Percentiles rank a stretch among this genome's conserved stretches.
These are phyloP conservation scores for Aplochiton taeniatus DNA, from an alignment of 2,797 vertebrate genomes.

Conservation along the genomic window DNA sequence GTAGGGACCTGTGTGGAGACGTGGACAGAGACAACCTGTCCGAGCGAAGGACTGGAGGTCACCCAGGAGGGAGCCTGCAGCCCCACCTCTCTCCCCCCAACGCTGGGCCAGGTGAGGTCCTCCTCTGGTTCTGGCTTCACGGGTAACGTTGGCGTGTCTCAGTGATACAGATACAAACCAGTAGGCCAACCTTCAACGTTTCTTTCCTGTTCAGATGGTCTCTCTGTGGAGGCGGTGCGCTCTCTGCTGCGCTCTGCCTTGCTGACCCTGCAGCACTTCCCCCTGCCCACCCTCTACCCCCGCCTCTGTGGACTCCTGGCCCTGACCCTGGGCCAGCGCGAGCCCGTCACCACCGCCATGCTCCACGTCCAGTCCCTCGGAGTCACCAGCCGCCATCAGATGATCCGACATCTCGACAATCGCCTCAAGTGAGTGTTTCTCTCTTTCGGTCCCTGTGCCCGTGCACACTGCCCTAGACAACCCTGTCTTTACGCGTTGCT, in stretches of 20 bases:
- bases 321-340: conserved; percentile 74
- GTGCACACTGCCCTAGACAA: not conserved
- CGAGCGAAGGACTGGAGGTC: conserved; percentile 48
- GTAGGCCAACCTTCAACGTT: not conserved
- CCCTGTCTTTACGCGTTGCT: not conserved
- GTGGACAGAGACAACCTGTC: conserved; percentile 33
- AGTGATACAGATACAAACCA: not conserved
- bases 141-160: not conserved
- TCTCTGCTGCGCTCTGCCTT: conserved; percentile 76
- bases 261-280: conserved; percentile 81
- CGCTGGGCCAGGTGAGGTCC: conserved; percentile 56
- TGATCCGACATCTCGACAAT: conserved; percentile 77
- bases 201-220: conserved; percentile 54
- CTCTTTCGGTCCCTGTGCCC: not conserved
- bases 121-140: not conserved
- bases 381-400: conserved; percentile 84
- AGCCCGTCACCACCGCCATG: conserved; percentile 81
- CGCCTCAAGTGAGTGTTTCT: conserved; percentile 76
- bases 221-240: conserved; percentile 72
- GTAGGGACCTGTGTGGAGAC: conserved; percentile 67
- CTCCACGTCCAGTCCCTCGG: conserved; percentile 84
- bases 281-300: conserved; percentile 77
- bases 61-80: conserved; percentile 36
- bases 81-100: conserved; percentile 47
- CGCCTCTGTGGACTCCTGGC: conserved; percentile 81